Base-by-base conservation (phyloP, 2,797 vertebrate species). In the Sibirionetta formosa region DNA sequence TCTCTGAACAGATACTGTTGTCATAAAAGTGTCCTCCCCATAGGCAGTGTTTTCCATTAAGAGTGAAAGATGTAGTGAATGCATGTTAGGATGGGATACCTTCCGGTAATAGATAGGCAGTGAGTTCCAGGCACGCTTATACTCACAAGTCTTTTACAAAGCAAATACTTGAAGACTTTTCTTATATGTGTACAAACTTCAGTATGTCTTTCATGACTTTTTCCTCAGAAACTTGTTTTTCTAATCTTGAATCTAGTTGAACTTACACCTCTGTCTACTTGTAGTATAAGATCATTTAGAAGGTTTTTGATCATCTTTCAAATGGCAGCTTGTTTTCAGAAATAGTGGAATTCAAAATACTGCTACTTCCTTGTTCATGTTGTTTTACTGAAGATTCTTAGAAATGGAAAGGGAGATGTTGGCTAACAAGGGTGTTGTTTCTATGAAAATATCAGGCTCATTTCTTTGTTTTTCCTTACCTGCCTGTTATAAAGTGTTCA, bases 31-130 rank as follows among this genome's bases (percentile, higher is more conserved):
- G n/a, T 70, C 33, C 83, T 73, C 96, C 96, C 96, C 96, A 93
- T 87, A 97, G 97, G 97, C 95, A 97, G 22, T 35, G 5, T 95
- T 98, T 97, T 96, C 95, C 95, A 97, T 98, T 97, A 98, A 84
- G 92, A 94, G 84, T 83, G 64, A 88, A 96, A 96, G 95, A 96
- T 96, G 97, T 95, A 97, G 96, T 51, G 89, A 92, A 94, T 97
- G 96, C 84, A 96, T 75, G 79, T 97, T 96, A 95, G 88, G 96
- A 94, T 85, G 68, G 73, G 70, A 51, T 97, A 93, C 96, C 91
- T 94, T 94, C 94, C 78, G 83, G 89, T 97, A 95, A 97, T 66
- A 93, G 86, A 31, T 51, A 93, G 89, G 50, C 90, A 91, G 89
- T 65, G 91, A 87, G 83, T 97, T 96, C 79, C 94, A 95, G 87